Base-by-base conservation (phyloP, 1,140 invertebrate genomes). In the Eupeodes corollae region DNA sequence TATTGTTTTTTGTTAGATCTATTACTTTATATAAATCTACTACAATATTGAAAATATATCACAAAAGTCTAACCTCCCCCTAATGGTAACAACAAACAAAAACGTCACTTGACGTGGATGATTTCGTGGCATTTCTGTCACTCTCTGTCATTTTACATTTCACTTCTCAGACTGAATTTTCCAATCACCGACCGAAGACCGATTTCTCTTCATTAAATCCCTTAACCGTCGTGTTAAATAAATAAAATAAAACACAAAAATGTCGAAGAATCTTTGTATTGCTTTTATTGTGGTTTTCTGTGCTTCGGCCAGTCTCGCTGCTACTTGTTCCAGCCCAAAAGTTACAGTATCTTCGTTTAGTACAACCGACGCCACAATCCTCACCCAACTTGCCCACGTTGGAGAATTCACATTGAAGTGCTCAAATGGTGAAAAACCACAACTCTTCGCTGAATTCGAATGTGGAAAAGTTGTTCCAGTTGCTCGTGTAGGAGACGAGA, bases 351-450 rank as follows among this genome's bases (percentile, higher is more conserved):
- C 72, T 15, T 76, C 81, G 0, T 95, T 94, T 70, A 90, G 90
- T 39, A 93, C 90, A 6, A 78, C 84, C 64, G 91, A 96, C 77
- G 88, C 86, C 6, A 93, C 90, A 40, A 81, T 94, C 49, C 77
- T 95, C 2, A 84, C 83, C 39, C 82, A 85, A 58, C 80, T 89
- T 51, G 87, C 84, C 1, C 86, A 84, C 65, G 81, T 87, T 32
- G 78, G 79, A 12, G 83, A 88, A 67, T 85, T 89, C 58, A 73
- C 75, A 2, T 64, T 86, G 37, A 79, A 80, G 59, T 87, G 84
- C 59, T 71, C 73, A 48, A 78, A 81, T 49, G 60, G 70, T 18
- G 75, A 79, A 6, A 74, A 74, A 42, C 73, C 79, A 56, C 77
- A 73, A 50, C 63, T 94, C 13, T 92, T 91, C 69, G 90, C 88